Conservation (phyloP, 2,113 vertebrate genomes). For the Sinocyclocheilus grahami region DNA sequence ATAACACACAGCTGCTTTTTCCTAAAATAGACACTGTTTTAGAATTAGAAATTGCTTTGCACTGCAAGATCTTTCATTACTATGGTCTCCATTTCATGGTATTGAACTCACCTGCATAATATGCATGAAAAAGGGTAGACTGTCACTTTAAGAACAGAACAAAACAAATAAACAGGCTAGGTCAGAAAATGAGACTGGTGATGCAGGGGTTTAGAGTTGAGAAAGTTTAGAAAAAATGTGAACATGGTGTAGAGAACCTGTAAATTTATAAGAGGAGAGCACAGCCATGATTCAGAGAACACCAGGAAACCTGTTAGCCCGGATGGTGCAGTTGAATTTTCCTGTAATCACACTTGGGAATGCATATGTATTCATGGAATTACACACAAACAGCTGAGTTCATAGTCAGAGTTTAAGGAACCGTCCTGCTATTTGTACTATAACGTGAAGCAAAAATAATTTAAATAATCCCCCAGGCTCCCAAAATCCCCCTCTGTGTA, state of each 20-base stretch:
- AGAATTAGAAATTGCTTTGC: not conserved
- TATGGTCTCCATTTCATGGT: not conserved
- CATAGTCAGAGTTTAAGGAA: not conserved
- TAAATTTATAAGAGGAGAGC: too few species aligned
- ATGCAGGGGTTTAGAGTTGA: too few species aligned
- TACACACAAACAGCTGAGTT: not conserved
- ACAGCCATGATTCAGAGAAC: not conserved
- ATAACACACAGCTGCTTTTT: not conserved
- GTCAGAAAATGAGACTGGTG: not conserved
- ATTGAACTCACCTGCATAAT: not conserved
- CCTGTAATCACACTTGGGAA: not conserved
- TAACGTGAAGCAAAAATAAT: not conserved
- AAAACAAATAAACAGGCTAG: slow-evolving; percentile 6
- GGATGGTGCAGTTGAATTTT: not conserved
- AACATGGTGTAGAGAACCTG: not conserved
- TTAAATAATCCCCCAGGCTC: not conserved
- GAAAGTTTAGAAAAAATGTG: not conserved
- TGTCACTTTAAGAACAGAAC: not conserved
- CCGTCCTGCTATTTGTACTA: slow-evolving; percentile 1
- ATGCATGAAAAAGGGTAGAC: not conserved
- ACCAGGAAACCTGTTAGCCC: not conserved
- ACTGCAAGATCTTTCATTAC: not conserved
- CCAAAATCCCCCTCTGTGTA: not conserved
- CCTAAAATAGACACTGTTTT: not conserved
- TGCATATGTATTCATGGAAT: not conserved